Base-by-base conservation (phyloP, 2,797 vertebrate genomes). In the Uromys caudimaculatus region DNA sequence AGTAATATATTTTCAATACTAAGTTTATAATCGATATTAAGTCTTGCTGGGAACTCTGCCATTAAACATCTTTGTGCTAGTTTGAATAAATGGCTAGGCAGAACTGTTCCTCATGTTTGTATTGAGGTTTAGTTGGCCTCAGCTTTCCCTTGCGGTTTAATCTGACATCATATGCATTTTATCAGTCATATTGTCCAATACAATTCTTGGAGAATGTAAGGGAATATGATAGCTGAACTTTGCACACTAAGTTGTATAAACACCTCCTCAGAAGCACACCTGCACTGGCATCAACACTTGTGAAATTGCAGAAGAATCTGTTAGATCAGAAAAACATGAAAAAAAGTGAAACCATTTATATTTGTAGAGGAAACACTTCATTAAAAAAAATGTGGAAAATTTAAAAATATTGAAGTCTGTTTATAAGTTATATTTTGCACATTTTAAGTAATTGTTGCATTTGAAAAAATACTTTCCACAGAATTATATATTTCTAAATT, bases 251-350 rank as follows among this genome's bases (percentile, higher is more conserved):
- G 87, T 96, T 94, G 71, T 35, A 3, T 97, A 97, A 98, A 98
- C 98, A 97, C 95, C 97, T 98, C 97, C 95, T 98, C 97, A 98
- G 97, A 97, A 79, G 62, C 94, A 95, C 98, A 98, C 97, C 98
- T 98, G 98, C 85, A 69, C 92, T 98, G 97, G 96, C 64, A 95
- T 97, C 94, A 98, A 89, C 94, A 56, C 96, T 96, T 97, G 93
- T 97, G 86, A 97, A 98, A 97, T 50, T 84, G 92, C 97, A 97
- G 35, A 21, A 12, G 92, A 97, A 95, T 93, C 21, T 91, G 86
- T 75, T 82, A 98, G 98, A 95, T 56, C 90, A 97, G 92, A 86
- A 97, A 97, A 98, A 96, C 86, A 87, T 95, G 85, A 96, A 90
- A 73, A 81, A 41, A 84, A 98, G 95, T 60, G 2, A 47, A 91